phyloP scores from a whole-genome alignment of 1,140 invertebrate species.

The Drosophila chauvacae region DNA sequence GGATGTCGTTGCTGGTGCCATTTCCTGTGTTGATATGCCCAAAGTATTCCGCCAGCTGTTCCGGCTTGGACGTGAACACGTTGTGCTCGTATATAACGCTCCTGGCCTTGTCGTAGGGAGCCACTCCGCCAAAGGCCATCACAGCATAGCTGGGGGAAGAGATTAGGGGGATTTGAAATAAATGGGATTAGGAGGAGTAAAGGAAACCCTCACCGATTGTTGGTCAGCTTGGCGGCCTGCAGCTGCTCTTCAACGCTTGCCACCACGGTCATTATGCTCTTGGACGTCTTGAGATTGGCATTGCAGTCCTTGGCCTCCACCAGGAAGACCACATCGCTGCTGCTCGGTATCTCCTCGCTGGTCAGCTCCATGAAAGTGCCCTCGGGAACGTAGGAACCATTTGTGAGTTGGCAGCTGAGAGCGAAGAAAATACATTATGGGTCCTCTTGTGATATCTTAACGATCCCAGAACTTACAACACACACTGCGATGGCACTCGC shows the following conservation, averaged over 20 bases:
- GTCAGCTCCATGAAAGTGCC: constrained; percentile 88
- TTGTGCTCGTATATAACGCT: constrained; percentile 88
- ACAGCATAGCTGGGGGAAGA: constrained; percentile 88
- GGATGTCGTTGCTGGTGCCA: constrained; percentile 87
- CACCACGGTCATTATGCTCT: constrained; percentile 89
- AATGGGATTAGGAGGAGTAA: not conserved
- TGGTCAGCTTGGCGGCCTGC: constrained; percentile 86
- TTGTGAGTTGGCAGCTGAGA: constrained; percentile 87
- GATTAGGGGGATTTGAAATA: not conserved
- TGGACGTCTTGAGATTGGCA: constrained; percentile 87
- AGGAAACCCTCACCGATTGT: constrained; percentile 87
- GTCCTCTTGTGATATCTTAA: not conserved
- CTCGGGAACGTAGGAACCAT: constrained; percentile 89
- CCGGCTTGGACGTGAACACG: constrained; percentile 87
- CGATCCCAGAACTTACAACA: constrained; percentile 86
- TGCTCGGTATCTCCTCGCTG: constrained; percentile 86
- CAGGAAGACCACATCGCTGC: constrained; percentile 94
- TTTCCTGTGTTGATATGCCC: constrained; percentile 85
- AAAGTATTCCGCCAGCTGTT: constrained; percentile 81
- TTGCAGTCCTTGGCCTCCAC: constrained; percentile 94
- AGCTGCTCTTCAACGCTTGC: constrained; percentile 89
- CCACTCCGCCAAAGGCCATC: constrained; percentile 91
- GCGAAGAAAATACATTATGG: not conserved
- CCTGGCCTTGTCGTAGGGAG: constrained; percentile 89
- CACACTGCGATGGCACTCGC: constrained; percentile 91